Conservation (phyloP, 2,888 invertebrate genomes). For the Atrina japonica region DNA sequence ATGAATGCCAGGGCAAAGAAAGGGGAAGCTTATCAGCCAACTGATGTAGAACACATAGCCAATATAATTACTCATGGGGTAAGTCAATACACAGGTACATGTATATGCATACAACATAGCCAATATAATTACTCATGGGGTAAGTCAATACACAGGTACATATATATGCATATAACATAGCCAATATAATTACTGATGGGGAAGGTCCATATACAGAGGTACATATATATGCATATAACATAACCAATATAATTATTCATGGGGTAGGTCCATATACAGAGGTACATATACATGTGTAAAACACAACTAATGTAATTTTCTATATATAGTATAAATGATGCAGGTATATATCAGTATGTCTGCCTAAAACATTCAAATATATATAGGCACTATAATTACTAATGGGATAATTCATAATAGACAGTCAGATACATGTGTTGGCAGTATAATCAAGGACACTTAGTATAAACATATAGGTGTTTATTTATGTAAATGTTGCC, state of each 20-base stretch:
- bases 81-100: too few relatives aligned
- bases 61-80: conserved; percentile 94
- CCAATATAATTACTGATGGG: conserved; percentile 95
- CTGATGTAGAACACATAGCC: conserved; percentile 93
- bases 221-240: conserved; percentile 93
- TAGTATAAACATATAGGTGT: too few relatives aligned
- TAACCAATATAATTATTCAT: conserved; percentile 95
- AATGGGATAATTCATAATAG: too few relatives aligned
- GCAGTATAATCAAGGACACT: too few relatives aligned
- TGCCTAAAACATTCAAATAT: too few relatives aligned
- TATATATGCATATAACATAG: conserved; percentile 94
- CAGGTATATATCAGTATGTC: not conserved
- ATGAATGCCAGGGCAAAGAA: conserved; percentile 75
- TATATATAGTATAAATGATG: not conserved
- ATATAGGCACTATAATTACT: not conserved
- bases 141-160: too few relatives aligned
- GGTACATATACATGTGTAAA: too few relatives aligned
- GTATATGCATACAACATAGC: conserved; percentile 94
- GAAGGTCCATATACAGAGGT: too few relatives aligned
- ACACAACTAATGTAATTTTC: too few relatives aligned
- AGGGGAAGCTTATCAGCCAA: conserved; percentile 89
- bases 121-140: conserved; percentile 94
- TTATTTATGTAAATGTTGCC: too few relatives aligned
- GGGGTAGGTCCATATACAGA: too few relatives aligned
- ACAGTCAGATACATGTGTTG: too few relatives aligned